Conservation (phyloP, 2,797 vertebrate genomes). For the Lemur catta region DNA sequence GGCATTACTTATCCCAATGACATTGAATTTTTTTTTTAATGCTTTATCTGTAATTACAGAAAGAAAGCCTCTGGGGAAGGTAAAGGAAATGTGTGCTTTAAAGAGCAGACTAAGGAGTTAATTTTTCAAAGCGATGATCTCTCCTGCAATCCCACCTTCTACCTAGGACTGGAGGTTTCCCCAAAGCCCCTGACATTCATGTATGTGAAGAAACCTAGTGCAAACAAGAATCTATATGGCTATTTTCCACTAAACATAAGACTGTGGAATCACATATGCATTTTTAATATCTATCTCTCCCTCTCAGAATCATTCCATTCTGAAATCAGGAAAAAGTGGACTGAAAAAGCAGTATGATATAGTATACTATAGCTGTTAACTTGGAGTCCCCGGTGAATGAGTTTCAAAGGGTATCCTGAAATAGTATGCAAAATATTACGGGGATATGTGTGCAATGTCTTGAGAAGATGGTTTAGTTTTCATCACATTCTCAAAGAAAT, state of each 20-base stretch:
- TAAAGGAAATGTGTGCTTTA: background rate
- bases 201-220: background rate
- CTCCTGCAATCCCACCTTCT: background rate
- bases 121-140: background rate
- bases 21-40: background rate
- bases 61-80: background rate
- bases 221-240: background rate
- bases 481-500: conserved; percentile 39
- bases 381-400: background rate
- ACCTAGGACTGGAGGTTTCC: background rate
- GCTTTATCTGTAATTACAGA: conserved; percentile 12
- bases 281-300: background rate
- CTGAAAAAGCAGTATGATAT: background rate
- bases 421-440: background rate
- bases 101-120: background rate
- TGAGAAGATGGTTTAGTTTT: conserved; percentile 5
- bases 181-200: background rate
- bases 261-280: background rate
- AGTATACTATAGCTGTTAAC: background rate
- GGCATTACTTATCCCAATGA: background rate
- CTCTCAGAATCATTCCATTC: background rate
- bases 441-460: background rate
- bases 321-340: background rate
- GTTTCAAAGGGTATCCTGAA: conserved; percentile 23
- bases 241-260: background rate